A percentile compares a stretch with the other conserved stretches of the same genome.
Conservation (phyloP, 2,113 vertebrate species). For the Diphyllodes magnificus region DNA sequence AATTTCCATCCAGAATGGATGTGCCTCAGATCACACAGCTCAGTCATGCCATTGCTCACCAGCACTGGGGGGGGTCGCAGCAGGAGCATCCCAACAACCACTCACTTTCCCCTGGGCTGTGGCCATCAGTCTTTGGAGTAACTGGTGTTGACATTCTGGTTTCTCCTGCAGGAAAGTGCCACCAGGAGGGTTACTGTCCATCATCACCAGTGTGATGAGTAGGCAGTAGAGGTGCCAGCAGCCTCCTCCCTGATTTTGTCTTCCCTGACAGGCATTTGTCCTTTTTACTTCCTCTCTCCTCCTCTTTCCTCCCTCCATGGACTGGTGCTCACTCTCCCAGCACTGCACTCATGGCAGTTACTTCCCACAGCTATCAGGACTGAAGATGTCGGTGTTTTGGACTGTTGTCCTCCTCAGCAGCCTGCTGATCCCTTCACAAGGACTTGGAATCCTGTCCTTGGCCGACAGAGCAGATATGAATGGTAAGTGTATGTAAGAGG, state of each 20-base stretch:
- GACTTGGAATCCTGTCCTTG: background rate
- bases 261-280: background rate
- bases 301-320: background rate
- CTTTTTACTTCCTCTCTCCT: background rate
- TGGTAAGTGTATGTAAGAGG: slow-evolving; percentile 25
- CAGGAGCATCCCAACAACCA: background rate
- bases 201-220: background rate
- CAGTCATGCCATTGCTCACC: background rate
- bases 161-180: background rate
- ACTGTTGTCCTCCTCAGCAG: slow-evolving; percentile 47
- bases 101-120: background rate
- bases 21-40: fast-evolving
- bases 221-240: background rate
- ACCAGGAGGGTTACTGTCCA: background rate
- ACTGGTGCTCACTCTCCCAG: background rate
- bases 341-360: background rate
- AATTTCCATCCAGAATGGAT: background rate
- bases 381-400: background rate
- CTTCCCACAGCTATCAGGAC: background rate
- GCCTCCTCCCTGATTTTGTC: background rate
- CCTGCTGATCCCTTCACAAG: slow-evolving; percentile 34
- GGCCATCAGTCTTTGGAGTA: background rate
- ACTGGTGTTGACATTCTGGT: background rate
- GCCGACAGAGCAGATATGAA: background rate
- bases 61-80: background rate